Evolutionary conservation across 2,888 invertebrate genomes (phyloP).

Genomic region (Boloria euphrosyne): DNA sequence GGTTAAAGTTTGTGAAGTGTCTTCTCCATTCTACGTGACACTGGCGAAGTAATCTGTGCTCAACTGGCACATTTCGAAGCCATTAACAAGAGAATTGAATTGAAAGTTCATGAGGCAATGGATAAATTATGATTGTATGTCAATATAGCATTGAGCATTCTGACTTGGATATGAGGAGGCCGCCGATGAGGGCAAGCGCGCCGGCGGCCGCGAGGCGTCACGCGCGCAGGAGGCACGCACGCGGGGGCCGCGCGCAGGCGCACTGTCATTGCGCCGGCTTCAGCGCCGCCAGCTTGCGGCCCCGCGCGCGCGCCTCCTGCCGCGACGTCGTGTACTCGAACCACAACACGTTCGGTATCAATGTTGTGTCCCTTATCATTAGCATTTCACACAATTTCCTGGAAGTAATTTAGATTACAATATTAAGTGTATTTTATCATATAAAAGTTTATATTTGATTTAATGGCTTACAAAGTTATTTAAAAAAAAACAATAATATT

Average conservation of each 20-base stretch:
- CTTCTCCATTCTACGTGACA: no score
- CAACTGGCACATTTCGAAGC: no score
- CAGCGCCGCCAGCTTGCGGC: slow-evolving; percentile 90
- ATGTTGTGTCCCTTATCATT: slow-evolving; percentile 92
- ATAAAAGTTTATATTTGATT: no score
- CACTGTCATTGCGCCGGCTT: slow-evolving; percentile 91
- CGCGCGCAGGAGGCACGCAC: slow-evolving; percentile 63
- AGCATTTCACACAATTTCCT: slow-evolving; percentile 93
- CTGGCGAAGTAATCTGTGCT: no score
- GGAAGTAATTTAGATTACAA: slow-evolving; percentile 49
- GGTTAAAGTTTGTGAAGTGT: neutral
- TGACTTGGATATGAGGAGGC: slow-evolving; percentile 55
- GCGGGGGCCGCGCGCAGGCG: slow-evolving; percentile 67
- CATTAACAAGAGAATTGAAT: no score
- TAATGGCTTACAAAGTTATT: no score
- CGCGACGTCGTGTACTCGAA: slow-evolving; percentile 95
- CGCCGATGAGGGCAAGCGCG: slow-evolving; percentile 65
- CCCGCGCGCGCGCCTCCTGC: slow-evolving; percentile 90
- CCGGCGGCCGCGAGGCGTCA: slow-evolving; percentile 72
- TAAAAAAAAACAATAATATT: no score
- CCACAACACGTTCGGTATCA: slow-evolving; percentile 96
- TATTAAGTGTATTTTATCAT: neutral
- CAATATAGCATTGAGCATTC: slow-evolving; percentile 50
- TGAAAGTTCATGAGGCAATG: neutral
- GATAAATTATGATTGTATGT: slow-evolving; percentile 23